Evolutionary conservation across 2,888 invertebrate species (phyloP).

Genomic region (Masnerella sp.): DNA sequence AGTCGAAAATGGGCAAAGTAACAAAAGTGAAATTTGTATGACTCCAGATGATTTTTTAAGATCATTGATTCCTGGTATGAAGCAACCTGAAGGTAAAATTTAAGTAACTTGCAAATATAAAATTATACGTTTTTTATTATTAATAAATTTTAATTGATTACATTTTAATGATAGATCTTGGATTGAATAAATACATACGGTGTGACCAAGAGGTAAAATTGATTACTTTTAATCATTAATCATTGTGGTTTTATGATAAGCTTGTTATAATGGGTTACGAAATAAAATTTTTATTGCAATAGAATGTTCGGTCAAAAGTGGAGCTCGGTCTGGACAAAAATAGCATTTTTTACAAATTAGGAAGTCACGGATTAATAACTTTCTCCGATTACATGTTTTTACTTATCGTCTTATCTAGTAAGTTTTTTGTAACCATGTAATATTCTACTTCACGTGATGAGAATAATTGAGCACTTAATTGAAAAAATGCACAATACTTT

Average conservation of each 20-base stretch:
- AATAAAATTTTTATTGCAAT: slow-evolving; percentile 59
- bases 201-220: slow-evolving; percentile 97
- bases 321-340: slow-evolving; percentile 91
- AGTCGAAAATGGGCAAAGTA: slow-evolving; percentile 83
- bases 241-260: too few species aligned
- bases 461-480: too few species aligned
- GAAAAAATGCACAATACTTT: slow-evolving; percentile 70
- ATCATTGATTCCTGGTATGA: slow-evolving; percentile 98
- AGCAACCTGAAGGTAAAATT: slow-evolving; percentile 98
- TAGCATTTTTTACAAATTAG: slow-evolving; percentile 97
- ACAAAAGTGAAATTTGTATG: slow-evolving; percentile 95
- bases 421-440: too few species aligned
- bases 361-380: slow-evolving; percentile 96
- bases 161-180: too few species aligned
- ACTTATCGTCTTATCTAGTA: slow-evolving; percentile 98
- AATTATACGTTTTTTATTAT: too few species aligned
- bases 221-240: too few species aligned
- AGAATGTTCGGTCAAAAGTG: slow-evolving; percentile 90
- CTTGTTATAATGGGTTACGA: background rate
- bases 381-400: slow-evolving; percentile 99
- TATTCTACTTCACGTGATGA: too few species aligned
- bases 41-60: slow-evolving; percentile 99
- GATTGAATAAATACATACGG: slow-evolving; percentile 96
- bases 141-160: too few species aligned
- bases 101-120: too few species aligned